Evolutionary conservation across 2,797 vertebrate genomes (phyloP).

Genomic region (Oreochromis mossambicus): DNA sequence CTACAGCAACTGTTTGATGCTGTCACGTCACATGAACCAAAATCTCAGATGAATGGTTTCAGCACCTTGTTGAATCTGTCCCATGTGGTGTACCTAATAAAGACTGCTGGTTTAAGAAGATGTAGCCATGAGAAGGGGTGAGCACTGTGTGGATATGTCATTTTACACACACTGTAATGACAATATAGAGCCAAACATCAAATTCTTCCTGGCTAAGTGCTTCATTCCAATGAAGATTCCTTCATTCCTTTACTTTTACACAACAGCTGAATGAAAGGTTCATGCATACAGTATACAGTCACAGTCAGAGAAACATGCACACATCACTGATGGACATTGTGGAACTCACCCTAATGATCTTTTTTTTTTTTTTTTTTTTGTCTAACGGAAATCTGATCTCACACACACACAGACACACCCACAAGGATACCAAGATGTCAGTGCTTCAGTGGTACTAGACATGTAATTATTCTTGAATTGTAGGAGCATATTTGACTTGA

Average conservation of each 20-base stretch:
- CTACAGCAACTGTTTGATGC: background rate
- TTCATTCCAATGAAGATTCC: background rate
- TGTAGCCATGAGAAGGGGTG: background rate
- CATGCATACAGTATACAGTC: background rate
- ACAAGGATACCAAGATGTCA: slow-evolving; percentile 23
- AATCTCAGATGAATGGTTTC: background rate
- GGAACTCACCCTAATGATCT: background rate
- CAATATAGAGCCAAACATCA: background rate
- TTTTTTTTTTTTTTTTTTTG: background rate
- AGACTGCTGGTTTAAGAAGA: background rate
- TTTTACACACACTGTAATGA: background rate
- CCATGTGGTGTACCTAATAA: background rate
- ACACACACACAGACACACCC: background rate
- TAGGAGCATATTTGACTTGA: slow-evolving; percentile 53
- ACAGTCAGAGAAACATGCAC: background rate
- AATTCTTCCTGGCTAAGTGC: background rate
- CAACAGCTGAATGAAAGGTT: background rate
- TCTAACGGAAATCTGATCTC: background rate
- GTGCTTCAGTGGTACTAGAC: slow-evolving; percentile 46
- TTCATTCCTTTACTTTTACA: background rate
- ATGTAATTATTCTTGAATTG: slow-evolving; percentile 60
- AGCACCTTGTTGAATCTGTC: background rate
- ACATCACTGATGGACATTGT: background rate
- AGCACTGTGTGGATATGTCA: background rate
- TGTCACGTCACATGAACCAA: background rate